A percentile compares a stretch with the other conserved stretches of the same genome.
Conservation (phyloP, 2,797 vertebrate genomes). For the Coracias cyanogaster region DNA sequence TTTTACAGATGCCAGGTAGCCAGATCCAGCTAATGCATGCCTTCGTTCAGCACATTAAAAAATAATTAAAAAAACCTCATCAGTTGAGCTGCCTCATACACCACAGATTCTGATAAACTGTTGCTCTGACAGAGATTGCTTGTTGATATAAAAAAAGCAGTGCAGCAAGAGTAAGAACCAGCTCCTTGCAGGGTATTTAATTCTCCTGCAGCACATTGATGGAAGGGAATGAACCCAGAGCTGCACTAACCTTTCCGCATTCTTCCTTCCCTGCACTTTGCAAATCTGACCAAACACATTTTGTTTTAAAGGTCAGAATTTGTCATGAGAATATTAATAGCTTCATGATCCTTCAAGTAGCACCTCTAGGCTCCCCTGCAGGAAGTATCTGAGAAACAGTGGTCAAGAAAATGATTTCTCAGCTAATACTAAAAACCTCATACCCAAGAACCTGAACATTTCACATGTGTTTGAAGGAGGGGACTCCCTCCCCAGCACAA, state of each 20-base stretch:
- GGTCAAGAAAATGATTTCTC: neutral
- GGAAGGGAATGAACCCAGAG: neutral
- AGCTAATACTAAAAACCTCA: neutral
- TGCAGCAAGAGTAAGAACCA: neutral
- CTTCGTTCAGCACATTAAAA: neutral
- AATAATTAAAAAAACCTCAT: neutral
- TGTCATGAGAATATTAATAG: neutral
- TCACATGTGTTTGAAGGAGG: neutral
- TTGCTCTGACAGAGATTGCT: neutral
- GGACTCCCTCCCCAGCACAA: neutral
- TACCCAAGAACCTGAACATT: neutral
- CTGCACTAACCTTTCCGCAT: accelerated
- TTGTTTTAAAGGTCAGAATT: neutral
- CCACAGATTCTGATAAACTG: neutral
- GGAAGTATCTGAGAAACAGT: neutral
- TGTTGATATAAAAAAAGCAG: neutral
- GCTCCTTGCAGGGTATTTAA: neutral
- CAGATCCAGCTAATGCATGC: neutral
- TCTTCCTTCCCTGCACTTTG: neutral
- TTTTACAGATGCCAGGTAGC: neutral
- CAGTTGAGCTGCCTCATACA: neutral
- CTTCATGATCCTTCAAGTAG: neutral
- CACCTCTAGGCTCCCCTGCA: neutral
- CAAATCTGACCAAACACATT: neutral
- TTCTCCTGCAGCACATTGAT: neutral